Base-by-base conservation (phyloP, 2,888 invertebrate genomes). In the Drosophila kambysellisi region DNA sequence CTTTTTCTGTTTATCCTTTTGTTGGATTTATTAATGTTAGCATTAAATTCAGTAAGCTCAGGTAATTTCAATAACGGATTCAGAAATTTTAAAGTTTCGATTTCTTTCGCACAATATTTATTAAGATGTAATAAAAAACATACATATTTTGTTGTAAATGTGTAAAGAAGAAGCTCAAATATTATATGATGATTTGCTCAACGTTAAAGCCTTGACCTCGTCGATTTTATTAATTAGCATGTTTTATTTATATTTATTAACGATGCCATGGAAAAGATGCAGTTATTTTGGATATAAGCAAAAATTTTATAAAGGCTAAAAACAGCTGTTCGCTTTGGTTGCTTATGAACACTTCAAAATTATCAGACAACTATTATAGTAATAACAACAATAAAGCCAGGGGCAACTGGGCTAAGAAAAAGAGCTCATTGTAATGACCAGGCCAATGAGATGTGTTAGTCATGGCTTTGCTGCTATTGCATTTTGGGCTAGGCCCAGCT, bases 401-500 rank as follows among this genome's bases (percentile, higher is more conserved):
- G 39, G 67, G 61, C 54, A 60, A 46, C 20, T 20, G 20, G 46
- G 46, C 25, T 53, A 70, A 52, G 35, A 48, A 29, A 59, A 70
- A 70, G 70, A 62, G 51, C 51, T 57, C 54, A 86, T 81, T 82
- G 81, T 86, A 54, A 51, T 43, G 67, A 68, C 65, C 65, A 51
- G 56, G 54, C 37, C 59, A 63, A 71, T 41, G 57, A 51, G 41
- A 20, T 58, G 66, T 74, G 62, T 81, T 75, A 78, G 81, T 81
- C 83, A 74, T 64, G 69, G 63, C 53, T 53, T 41, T 20, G 37
- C 43, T 43, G 41, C 66, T 30, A 62, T 61, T 66, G 70, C 58
- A 56, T 70, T 74, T 65, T 74, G 70, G 76, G 83, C 74, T 65
- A 79, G 82, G 66, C 70, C 74, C 53, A 60, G 74, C 64, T 62